Percentiles rank a stretch among this genome's conserved stretches.
Conservation (phyloP, 2,797 vertebrate genomes). For the Bradypus variegatus region DNA sequence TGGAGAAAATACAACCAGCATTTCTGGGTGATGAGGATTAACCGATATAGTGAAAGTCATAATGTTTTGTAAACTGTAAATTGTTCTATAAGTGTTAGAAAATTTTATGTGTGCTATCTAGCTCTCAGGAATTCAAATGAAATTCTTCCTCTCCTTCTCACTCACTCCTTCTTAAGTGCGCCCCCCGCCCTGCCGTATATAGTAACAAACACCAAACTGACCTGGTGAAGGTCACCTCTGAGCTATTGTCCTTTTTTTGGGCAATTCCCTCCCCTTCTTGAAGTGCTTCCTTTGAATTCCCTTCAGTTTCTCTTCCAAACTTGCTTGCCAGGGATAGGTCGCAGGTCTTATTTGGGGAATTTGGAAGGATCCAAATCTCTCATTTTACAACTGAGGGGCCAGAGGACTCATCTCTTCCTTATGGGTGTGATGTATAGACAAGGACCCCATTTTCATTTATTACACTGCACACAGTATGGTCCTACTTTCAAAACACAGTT, state of each 20-base stretch:
- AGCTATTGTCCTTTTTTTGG: not conserved
- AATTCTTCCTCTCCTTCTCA: not conserved
- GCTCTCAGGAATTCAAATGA: not conserved
- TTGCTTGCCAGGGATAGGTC: not conserved
- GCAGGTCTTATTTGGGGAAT: not conserved
- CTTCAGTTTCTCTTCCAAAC: not conserved
- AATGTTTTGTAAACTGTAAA: conserved; percentile 39
- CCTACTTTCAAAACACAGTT: not conserved
- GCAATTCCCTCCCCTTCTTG: not conserved
- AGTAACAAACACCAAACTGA: not conserved
- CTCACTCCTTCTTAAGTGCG: not conserved
- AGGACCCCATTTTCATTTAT: not conserved
- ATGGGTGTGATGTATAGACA: not conserved
- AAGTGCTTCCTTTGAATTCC: not conserved
- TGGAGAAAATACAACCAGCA: not conserved
- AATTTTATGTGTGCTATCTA: not conserved
- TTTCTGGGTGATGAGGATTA: conserved; percentile 33
- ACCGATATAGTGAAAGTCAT: conserved; percentile 26
- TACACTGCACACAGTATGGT: not conserved
- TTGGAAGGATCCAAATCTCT: not conserved
- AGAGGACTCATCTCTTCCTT: not conserved
- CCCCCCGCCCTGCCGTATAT: not conserved
- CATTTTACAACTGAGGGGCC: not conserved
- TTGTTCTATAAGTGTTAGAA: not conserved
- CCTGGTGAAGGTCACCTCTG: not conserved